Conservation (phyloP, 2,888 invertebrate species). For the Lacanobia oleracea region DNA sequence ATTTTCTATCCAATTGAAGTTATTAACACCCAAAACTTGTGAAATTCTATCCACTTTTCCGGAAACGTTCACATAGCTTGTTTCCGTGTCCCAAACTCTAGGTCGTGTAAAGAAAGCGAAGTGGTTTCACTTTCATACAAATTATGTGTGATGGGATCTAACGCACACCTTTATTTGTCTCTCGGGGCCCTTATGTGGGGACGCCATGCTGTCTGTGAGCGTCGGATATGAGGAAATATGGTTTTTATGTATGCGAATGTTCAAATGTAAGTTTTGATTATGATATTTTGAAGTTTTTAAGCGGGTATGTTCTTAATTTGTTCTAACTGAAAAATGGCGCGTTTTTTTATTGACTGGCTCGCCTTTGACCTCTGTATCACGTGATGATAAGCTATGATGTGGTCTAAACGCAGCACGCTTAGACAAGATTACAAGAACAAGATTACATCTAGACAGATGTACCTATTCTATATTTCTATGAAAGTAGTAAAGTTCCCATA, state of each 20-base stretch:
- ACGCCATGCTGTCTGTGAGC: conserved; percentile 51
- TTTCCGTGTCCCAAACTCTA: conserved; percentile 39
- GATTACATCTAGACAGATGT: too few species aligned
- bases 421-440: too few species aligned
- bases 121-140: conserved; percentile 83
- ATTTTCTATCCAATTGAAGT: neutral
- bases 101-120: conserved; percentile 71
- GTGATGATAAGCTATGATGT: too few species aligned
- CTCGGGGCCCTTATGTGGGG: conserved; percentile 71
- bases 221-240: conserved; percentile 7
- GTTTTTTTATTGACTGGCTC: too few species aligned
- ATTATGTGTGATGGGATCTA: conserved; percentile 73
- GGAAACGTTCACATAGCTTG: conserved; percentile 20
- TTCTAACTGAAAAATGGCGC: neutral
- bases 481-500: too few species aligned
- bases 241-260: neutral
- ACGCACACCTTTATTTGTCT: conserved; percentile 72
- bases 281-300: neutral
- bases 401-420: too few species aligned
- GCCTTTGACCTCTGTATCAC: too few species aligned
- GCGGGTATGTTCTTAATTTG: neutral
- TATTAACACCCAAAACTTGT: conserved; percentile 2
- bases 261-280: neutral
- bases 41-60: conserved; percentile 26
- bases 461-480: too few species aligned